Evolutionary conservation across 2,888 invertebrate genomes (phyloP), one percentile per base, ranked within the genome.

Genomic region (Lasioglossum zephyrum): DNA sequence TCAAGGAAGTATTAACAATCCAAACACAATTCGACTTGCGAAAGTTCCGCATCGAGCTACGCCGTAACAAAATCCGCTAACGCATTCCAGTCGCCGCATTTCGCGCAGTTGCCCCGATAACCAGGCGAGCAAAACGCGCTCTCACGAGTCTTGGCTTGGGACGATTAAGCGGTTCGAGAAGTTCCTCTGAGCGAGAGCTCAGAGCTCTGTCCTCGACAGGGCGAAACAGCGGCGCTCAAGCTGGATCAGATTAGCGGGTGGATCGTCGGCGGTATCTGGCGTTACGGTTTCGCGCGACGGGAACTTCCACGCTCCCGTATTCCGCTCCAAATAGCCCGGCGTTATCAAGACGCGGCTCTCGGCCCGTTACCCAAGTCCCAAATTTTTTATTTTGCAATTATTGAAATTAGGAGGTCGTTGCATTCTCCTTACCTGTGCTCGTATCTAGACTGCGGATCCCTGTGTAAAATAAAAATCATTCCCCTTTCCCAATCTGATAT

Each of bases 351-450:
- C 84, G 36, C 39, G 8, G 78, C 81, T 87, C 75, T 77, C 90
- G 88, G 86, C 79, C 88, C 89, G 90, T 92, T 92, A 92, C 87
- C 85, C 18, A 57, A 81, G 53, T n/a, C 53, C 22, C 53, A 53
- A 22, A 53, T n/a, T 53, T 53, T 53, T 53, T 22, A 53, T 53
- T 53, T 1, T 22, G 9, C n/a, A 53, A 53, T 53, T 53, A 53
- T 53, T 53, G 53, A 53, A 53, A 53, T 53, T 53, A 53, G 22
- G n/a, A n/a, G 53, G n/a, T n/a, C 22, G 22, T 53, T 53, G 22
- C 53, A 53, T 53, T n/a, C 53, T 53, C 53, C n/a, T 53, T 53
- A 53, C 22, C 22, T 22, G n/a, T 53, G n/a, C 22, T 9, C 53
- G 8, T 22, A 53, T 53, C 53, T 22, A 22, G 9, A 53, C 8